Percentiles rank a stretch among this genome's conserved stretches.
Evolutionary conservation across 2,113 vertebrate species (phyloP).

Genomic region (Antigone vipio): DNA sequence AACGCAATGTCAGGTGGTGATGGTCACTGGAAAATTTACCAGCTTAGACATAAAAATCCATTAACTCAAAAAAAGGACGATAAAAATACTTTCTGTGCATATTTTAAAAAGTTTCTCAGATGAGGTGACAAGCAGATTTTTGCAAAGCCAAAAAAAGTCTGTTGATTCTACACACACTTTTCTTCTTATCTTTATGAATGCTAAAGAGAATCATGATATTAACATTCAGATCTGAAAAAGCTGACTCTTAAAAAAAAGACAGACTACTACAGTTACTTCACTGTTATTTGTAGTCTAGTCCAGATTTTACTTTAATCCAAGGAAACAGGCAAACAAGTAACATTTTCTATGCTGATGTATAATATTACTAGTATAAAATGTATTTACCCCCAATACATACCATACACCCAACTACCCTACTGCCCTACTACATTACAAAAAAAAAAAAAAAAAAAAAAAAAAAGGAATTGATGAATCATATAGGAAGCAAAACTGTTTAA

Average conservation of each 20-base stretch:
- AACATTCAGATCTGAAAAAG: neutral
- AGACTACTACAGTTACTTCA: neutral
- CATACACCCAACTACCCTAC: neutral
- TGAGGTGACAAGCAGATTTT: neutral
- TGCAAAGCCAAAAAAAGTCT: neutral
- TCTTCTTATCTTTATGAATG: neutral
- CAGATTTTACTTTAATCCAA: neutral
- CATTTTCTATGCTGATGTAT: neutral
- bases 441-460: neutral
- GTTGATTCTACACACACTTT: neutral
- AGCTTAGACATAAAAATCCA: neutral
- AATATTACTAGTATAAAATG: neutral
- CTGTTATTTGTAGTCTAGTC: neutral
- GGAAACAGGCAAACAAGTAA: neutral
- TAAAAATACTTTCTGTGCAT: neutral
- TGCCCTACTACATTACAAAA: neutral
- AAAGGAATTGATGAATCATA: neutral
- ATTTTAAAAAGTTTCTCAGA: neutral
- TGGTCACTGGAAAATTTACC: neutral
- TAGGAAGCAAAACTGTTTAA: conserved; percentile 42
- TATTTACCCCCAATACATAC: neutral
- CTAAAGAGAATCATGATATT: neutral
- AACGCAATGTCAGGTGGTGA: neutral
- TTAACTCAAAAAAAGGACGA: neutral
- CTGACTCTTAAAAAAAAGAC: neutral